These are phyloP conservation scores for Drosophila lowei DNA, from an alignment of 1,140 invertebrate genomes.

Conservation along the genomic window DNA sequence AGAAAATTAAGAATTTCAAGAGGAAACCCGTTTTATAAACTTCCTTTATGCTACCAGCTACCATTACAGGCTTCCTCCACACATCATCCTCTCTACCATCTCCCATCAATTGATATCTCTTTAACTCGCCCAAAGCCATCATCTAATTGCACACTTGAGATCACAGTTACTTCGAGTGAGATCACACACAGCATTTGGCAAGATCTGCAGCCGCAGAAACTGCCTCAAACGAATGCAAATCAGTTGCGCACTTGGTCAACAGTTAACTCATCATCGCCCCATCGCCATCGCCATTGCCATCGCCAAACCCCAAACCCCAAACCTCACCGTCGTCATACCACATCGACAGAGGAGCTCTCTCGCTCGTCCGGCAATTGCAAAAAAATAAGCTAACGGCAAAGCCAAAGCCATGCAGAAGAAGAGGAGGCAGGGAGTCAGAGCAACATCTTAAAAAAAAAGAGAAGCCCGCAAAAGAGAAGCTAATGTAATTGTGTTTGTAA, in stretches of 20 bases:
- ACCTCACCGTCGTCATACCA: slow-evolving; percentile 2
- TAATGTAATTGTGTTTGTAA: slow-evolving; percentile 81
- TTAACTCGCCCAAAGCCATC: slow-evolving; percentile 8
- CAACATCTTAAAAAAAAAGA: slow-evolving; percentile 15
- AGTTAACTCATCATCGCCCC: slow-evolving; percentile 67
- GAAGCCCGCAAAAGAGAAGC: slow-evolving; percentile 43
- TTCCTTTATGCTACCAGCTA: too few relatives aligned
- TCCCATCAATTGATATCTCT: slow-evolving; percentile 26
- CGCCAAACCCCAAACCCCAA: slow-evolving; percentile 4
- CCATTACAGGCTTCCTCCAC: too few relatives aligned
- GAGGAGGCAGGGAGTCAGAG: neutral
- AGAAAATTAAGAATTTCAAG: too few relatives aligned
- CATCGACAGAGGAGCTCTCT: too few relatives aligned
- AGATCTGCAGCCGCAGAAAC: slow-evolving; percentile 30
- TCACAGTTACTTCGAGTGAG: neutral
- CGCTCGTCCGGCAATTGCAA: neutral
- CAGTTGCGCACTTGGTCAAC: slow-evolving; percentile 74
- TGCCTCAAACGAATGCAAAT: slow-evolving; percentile 66
- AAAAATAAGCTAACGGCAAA: slow-evolving; percentile 46
- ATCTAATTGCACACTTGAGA: neutral
- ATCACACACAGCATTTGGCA: slow-evolving; percentile 24
- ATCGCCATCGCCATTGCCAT: slow-evolving; percentile 10
- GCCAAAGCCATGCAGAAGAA: slow-evolving; percentile 36
- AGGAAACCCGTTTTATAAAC: too few relatives aligned
- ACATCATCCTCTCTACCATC: too few relatives aligned